Base-by-base conservation (phyloP, 1,140 invertebrate species). In the Drosophila biarmipes region DNA sequence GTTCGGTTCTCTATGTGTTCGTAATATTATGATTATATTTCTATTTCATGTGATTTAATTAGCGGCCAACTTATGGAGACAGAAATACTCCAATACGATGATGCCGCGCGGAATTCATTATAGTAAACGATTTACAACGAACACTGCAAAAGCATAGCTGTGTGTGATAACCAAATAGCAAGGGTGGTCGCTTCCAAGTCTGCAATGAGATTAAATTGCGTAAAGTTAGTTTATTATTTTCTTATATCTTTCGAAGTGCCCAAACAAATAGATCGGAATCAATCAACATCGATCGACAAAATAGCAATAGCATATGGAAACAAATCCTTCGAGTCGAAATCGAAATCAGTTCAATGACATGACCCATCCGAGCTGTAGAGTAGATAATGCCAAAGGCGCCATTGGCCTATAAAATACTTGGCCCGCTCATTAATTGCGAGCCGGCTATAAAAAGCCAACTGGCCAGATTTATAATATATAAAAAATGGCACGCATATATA, bases 71-170 rank as follows among this genome's bases (percentile, higher is more conserved):
- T 86, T 91, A 91, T 92, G 91, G 91, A 92, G 91, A 92, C 80
- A 92, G 77, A 92, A 92, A 92, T 61, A 92, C 91, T 89, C 91
- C 91, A 90, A 91, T 90, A 79, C 91, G 90, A 91, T 91, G 87
- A 86, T 91, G 91, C 72, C 90, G 79, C 78, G 90, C 84, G 42
- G 90, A 91, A 90, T 91, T 92, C 91, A 91, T 91, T 81, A 91
- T 91, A 91, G 73, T 76, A 34, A 73, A 84, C 58, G 45, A 78
- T 89, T 84, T 85, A 90, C 29, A 52, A 63, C 85, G 57, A 87
- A 89, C 64, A 77, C 80, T 84, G 67, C 68, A 63, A 43, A 53
- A 49, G 80, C 84, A 89, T 89, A 89, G 49, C 55, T 59, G 35
- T 69, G 73, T 34, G 17, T 46, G 35, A 48, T 43, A 52, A 46